Conservation (phyloP, 2,888 invertebrate species). For the Cosmia trapezina region DNA sequence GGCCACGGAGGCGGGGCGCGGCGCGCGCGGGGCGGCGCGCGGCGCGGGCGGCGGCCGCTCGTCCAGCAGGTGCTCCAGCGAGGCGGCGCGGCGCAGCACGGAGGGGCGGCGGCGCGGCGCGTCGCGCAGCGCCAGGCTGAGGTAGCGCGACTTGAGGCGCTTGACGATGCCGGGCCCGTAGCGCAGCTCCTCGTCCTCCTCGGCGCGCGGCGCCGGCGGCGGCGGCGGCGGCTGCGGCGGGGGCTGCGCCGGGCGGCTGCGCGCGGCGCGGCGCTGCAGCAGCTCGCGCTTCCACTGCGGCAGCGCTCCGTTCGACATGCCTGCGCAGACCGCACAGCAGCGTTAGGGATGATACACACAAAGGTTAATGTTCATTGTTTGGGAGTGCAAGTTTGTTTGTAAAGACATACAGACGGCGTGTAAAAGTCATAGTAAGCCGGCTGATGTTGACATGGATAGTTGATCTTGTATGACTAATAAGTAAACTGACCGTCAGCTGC, state of each 20-base stretch:
- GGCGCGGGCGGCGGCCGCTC: conserved; percentile 85
- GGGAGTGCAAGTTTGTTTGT: not conserved
- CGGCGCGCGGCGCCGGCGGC: conserved; percentile 76
- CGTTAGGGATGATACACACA: conserved; percentile 6
- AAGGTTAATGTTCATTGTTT: too few species aligned
- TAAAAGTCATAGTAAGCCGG: too few species aligned
- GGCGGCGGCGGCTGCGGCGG: conserved; percentile 73
- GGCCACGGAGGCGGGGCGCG: conserved; percentile 78
- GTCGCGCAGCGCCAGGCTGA: conserved; percentile 95
- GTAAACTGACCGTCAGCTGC: too few species aligned
- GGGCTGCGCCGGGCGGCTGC: conserved; percentile 71
- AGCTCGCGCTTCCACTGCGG: conserved; percentile 96
- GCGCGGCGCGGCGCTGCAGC: conserved; percentile 93
- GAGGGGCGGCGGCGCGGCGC: conserved; percentile 92
- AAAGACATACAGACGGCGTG: too few species aligned
- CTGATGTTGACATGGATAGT: too few species aligned
- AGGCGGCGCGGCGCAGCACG: conserved; percentile 95
- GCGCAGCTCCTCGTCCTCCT: conserved; percentile 93
- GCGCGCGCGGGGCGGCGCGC: conserved; percentile 66
- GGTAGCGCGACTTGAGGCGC: conserved; percentile 95
- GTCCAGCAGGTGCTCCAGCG: conserved; percentile 96
- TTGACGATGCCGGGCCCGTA: conserved; percentile 98
- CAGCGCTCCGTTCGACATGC: conserved; percentile 87
- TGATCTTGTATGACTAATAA: too few species aligned
- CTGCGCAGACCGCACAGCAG: conserved; percentile 64